Evolutionary conservation across 2,113 vertebrate species (phyloP).

Genomic region (Campylomormyrus tamandua): DNA sequence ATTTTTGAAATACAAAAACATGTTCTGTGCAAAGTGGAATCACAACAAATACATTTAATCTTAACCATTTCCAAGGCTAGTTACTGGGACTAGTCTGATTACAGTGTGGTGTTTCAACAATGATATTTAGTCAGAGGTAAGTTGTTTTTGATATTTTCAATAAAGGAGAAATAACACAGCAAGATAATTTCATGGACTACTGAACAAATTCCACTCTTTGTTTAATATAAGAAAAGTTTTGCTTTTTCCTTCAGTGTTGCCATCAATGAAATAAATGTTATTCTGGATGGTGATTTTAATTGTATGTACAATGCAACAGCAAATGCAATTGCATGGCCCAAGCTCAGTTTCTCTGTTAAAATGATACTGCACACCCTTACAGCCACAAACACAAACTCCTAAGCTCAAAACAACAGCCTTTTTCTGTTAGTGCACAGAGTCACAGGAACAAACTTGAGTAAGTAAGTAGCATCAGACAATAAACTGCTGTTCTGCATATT

Average conservation of each 20-base stretch:
- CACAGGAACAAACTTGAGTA: not conserved
- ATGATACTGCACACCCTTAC: not conserved
- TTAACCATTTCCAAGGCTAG: constrained; percentile 2
- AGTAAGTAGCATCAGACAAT: not conserved
- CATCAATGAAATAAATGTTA: not conserved
- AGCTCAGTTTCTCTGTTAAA: not conserved
- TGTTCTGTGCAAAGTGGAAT: not conserved
- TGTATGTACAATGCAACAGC: not conserved
- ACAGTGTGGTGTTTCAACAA: not conserved
- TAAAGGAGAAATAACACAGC: not conserved
- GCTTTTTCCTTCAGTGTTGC: not conserved
- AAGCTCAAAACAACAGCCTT: not conserved
- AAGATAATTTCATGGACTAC: not conserved
- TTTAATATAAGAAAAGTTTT: not conserved
- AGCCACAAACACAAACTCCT: not conserved
- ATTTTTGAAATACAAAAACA: not conserved
- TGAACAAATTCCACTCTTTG: not conserved
- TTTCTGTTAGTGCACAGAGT: not conserved
- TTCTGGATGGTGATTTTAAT: constrained; percentile 2
- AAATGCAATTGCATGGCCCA: not conserved
- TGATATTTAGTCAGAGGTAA: not conserved
- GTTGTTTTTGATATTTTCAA: constrained; percentile 7
- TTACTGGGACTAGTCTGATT: not conserved
- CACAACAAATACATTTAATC: not conserved
- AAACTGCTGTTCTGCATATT: not conserved